Percentiles rank a stretch among this genome's conserved stretches.
Evolutionary conservation across 1,140 invertebrate species (phyloP).

Genomic region (Hirudo medicinalis): DNA sequence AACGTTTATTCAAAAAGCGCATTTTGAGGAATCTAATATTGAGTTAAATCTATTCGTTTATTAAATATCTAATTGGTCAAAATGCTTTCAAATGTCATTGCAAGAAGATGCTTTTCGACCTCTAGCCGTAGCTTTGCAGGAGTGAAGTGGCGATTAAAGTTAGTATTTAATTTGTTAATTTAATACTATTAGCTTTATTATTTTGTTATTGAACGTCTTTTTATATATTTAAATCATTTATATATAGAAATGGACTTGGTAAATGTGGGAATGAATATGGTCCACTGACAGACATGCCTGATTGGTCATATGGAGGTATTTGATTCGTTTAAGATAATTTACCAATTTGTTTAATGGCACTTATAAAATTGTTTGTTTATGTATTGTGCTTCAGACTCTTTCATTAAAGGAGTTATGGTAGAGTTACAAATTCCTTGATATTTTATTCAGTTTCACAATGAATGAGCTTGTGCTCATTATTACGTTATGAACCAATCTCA

Average conservation of each 20-base stretch:
- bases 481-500: not conserved
- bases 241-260: conserved; percentile 10
- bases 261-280: conserved; percentile 21
- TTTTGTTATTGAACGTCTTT: not conserved
- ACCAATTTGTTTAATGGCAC: not conserved
- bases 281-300: conserved; percentile 17
- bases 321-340: not conserved
- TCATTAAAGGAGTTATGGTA: not conserved
- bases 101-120: not conserved
- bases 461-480: no score
- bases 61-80: no score
- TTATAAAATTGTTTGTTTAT: not conserved
- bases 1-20: no score
- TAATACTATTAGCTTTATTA: not conserved
- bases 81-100: no score
- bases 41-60: no score
- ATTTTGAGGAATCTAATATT: no score
- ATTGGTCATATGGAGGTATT: conserved; percentile 21
- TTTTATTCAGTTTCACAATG: no score
- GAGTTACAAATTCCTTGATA: not conserved
- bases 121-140: not conserved
- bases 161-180: not conserved
- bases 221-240: not conserved
- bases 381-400: not conserved
- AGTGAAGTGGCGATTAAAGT: conserved; percentile 17